Evolutionary conservation across 2,888 invertebrate genomes (phyloP).

Genomic region (Pteria penguin): DNA sequence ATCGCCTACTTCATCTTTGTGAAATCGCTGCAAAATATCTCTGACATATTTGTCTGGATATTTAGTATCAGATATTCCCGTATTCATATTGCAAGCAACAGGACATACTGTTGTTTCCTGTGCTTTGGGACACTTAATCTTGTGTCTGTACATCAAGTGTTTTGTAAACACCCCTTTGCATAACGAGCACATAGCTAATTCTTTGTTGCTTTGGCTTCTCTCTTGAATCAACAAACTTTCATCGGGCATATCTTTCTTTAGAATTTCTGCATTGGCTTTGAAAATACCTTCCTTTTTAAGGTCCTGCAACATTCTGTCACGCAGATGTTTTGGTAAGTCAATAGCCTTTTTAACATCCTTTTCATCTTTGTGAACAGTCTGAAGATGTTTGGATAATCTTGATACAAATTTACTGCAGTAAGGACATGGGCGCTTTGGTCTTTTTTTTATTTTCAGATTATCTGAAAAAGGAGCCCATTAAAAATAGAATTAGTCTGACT

Average conservation of each 20-base stretch:
- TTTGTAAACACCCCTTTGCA: conserved; percentile 1
- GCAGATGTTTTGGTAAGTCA: not conserved
- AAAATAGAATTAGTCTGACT: no score
- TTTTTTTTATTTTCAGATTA: not conserved
- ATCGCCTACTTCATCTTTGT: no score
- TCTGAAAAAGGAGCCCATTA: no score
- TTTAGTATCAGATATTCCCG: not conserved
- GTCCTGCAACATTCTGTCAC: not conserved
- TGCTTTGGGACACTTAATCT: not conserved
- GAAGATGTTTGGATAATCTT: not conserved
- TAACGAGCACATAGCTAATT: not conserved
- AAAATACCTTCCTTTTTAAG: conserved; percentile 6
- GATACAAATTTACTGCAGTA: not conserved
- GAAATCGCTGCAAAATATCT: no score
- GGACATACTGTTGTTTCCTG: not conserved
- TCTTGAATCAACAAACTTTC: not conserved
- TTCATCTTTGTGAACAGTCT: not conserved
- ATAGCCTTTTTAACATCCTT: not conserved
- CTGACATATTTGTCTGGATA: no score
- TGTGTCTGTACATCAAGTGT: not conserved
- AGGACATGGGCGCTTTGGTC: not conserved
- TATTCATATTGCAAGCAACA: not conserved
- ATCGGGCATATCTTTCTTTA: not conserved
- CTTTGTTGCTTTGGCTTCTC: not conserved
- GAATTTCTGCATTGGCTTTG: not conserved